phyloP scores from a whole-genome alignment of 2,113 vertebrate species.

The Daphoenositta chrysoptera region DNA sequence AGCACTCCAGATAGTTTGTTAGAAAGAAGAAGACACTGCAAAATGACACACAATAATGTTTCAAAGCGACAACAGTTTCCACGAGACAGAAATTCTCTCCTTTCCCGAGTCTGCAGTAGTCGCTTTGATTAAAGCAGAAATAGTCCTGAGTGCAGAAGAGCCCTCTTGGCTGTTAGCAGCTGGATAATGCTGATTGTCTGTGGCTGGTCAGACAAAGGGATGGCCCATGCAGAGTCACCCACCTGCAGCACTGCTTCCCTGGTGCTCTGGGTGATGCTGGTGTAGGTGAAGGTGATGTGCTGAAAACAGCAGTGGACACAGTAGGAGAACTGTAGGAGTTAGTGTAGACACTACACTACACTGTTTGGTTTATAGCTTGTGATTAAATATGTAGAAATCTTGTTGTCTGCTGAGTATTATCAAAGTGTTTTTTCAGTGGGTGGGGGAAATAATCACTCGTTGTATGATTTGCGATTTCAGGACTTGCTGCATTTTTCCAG shows the following conservation, averaged over 20 bases:
- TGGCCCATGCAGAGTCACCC: background rate
- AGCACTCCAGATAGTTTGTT: background rate
- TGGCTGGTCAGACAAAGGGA: background rate
- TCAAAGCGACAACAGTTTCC: background rate
- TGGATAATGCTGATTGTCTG: background rate
- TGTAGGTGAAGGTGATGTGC: background rate
- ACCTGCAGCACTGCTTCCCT: background rate
- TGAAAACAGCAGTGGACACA: background rate
- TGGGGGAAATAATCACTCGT: conserved; percentile 48
- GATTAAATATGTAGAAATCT: background rate
- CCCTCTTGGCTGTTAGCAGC: background rate
- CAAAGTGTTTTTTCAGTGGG: background rate
- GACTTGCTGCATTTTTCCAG: conserved; percentile 84
- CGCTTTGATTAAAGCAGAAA: background rate
- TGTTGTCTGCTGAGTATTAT: background rate
- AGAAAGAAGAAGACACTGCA: background rate
- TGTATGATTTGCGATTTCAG: conserved; percentile 74
- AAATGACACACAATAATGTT: background rate
- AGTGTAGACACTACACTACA: background rate
- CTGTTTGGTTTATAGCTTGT: background rate
- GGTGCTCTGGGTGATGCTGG: background rate
- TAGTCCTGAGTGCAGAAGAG: background rate
- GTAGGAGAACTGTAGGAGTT: background rate
- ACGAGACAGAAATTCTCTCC: background rate
- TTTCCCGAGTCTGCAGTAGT: background rate